A percentile compares a stretch with the other conserved stretches of the same genome.
These are phyloP conservation scores for Drosophila navojoa DNA, from an alignment of 1,140 invertebrate genomes.

Conservation along the genomic window DNA sequence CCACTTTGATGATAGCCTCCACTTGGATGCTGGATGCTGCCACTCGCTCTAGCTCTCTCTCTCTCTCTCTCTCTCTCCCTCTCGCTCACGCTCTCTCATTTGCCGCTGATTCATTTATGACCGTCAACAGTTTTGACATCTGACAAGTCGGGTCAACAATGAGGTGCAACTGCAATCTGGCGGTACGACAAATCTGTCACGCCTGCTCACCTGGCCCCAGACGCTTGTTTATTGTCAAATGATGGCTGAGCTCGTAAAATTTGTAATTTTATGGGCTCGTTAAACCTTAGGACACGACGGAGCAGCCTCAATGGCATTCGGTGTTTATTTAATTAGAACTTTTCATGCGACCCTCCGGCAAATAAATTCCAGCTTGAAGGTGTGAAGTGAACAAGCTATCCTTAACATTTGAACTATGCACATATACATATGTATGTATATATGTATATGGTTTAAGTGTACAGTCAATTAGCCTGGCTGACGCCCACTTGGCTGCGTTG, in stretches of 20 bases:
- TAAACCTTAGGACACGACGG: conserved; percentile 46
- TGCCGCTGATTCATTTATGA: conserved; percentile 46
- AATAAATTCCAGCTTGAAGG: conserved; percentile 14
- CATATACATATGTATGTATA: no score
- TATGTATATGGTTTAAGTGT: no score
- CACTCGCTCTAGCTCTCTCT: background rate
- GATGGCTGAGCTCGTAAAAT: conserved; percentile 65
- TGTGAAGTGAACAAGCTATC: background rate
- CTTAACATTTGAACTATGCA: no score
- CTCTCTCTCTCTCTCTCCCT: conserved; percentile 6
- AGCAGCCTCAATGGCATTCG: conserved; percentile 20
- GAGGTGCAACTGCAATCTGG: conserved; percentile 45
- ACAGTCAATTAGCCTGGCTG: conserved; percentile 28
- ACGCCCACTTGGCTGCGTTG: conserved; percentile 40
- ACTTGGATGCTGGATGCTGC: conserved; percentile 3
- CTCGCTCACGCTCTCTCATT: conserved; percentile 1
- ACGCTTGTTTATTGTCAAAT: conserved; percentile 72
- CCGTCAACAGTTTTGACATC: conserved; percentile 70
- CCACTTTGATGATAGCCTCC: conserved; percentile 55
- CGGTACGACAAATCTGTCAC: conserved; percentile 57
- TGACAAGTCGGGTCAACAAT: conserved; percentile 56
- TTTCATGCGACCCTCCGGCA: conserved; percentile 21
- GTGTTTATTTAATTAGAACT: conserved; percentile 70
- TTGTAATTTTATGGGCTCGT: conserved; percentile 59
- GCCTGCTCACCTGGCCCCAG: conserved; percentile 54